phyloP scores from a whole-genome alignment of 2,113 vertebrate species.

The Sakesphorus luctuosus region DNA sequence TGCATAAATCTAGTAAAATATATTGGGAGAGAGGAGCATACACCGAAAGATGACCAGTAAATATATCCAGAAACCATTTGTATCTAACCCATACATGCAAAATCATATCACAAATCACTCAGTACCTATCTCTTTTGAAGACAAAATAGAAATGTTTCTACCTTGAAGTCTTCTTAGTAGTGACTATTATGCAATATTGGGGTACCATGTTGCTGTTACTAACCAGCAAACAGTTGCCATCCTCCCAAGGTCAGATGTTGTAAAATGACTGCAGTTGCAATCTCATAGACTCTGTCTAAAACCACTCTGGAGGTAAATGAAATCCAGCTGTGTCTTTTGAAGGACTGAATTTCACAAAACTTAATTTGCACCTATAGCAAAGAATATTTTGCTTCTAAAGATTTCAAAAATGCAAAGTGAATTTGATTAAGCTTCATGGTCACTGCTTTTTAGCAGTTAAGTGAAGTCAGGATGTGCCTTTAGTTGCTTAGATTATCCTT shows the following conservation, averaged over 20 bases:
- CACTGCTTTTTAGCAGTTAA: background rate
- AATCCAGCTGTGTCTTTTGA: slow-evolving; percentile 29
- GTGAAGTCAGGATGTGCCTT: background rate
- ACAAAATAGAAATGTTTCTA: slow-evolving; percentile 9
- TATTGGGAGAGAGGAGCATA: fast-evolving
- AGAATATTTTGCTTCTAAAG: background rate
- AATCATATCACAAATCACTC: slow-evolving; percentile 1
- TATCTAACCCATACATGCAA: background rate
- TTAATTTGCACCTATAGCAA: background rate
- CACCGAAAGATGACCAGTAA: background rate
- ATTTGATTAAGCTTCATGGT: background rate
- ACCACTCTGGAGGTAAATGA: background rate
- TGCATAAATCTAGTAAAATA: background rate
- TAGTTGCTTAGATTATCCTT: background rate
- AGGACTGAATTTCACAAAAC: slow-evolving; percentile 23
- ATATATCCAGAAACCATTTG: background rate
- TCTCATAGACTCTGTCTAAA: background rate
- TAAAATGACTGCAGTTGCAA: slow-evolving; percentile 6
- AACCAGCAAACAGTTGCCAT: background rate
- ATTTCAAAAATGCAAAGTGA: background rate
- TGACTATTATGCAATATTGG: background rate
- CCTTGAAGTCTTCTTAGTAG: background rate
- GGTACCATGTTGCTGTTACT: background rate
- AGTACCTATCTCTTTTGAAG: background rate
- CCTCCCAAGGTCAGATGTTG: background rate